phyloP scores from a whole-genome alignment of 2,797 vertebrate species.

The Pipistrellus nathusii region DNA sequence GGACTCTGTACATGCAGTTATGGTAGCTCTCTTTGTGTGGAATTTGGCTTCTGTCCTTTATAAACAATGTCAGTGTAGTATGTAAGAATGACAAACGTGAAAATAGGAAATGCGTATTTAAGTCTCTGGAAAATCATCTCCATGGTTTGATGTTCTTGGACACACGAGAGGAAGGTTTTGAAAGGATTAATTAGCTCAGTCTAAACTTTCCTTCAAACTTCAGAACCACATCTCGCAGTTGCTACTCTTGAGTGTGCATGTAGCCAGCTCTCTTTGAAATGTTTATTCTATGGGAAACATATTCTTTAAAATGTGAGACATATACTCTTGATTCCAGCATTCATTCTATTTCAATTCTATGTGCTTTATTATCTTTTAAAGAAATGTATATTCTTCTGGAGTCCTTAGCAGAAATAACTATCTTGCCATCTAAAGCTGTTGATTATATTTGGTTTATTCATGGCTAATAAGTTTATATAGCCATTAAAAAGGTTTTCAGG shows the following conservation, averaged over 20 bases:
- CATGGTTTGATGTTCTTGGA: slow-evolving; percentile 48
- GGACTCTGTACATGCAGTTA: slow-evolving; percentile 21
- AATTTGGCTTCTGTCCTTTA: slow-evolving; percentile 50
- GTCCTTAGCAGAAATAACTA: slow-evolving; percentile 4
- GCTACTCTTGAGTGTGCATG: background rate
- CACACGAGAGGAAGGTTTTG: slow-evolving; percentile 30
- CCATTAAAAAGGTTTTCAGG: slow-evolving; percentile 69
- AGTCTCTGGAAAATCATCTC: slow-evolving; percentile 52
- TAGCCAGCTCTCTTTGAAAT: background rate
- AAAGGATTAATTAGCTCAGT: slow-evolving; percentile 53
- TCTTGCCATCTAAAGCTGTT: slow-evolving; percentile 66
- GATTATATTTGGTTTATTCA: slow-evolving; percentile 44
- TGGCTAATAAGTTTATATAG: slow-evolving; percentile 56
- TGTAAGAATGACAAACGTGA: slow-evolving; percentile 63
- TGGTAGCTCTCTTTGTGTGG: background rate
- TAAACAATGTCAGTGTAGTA: slow-evolving; percentile 58
- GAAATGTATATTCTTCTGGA: background rate
- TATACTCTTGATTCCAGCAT: background rate
- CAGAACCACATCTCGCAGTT: background rate
- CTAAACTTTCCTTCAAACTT: slow-evolving; percentile 47
- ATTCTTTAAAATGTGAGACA: background rate
- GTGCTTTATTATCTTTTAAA: background rate
- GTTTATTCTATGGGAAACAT: background rate
- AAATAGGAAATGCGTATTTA: slow-evolving; percentile 57
- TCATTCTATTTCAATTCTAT: background rate